Evolutionary conservation across 2,113 vertebrate genomes (phyloP), one percentile per base, ranked within the genome.

Genomic region (Nyctereutes procyonoides): DNA sequence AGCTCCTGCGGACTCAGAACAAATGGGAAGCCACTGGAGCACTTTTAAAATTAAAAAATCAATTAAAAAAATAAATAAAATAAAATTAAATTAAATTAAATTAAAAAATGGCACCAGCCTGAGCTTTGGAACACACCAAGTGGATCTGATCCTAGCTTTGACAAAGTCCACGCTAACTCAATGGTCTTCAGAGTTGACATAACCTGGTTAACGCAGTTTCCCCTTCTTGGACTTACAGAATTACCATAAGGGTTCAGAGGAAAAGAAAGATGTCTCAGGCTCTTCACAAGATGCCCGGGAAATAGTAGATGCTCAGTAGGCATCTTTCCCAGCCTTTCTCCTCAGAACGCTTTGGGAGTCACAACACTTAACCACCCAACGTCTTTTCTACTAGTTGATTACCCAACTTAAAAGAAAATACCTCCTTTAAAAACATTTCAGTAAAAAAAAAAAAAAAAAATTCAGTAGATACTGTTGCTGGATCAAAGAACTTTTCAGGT

Each of bases 361-460:
- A 71, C 35, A 96, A 60, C 28, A 6, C 65, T 81, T 88, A 84
- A 71, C 53, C 58, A 92, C 13, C 35, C 58, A 55, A 6, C 24
- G 38, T 35, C 77, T 94, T 79, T n/a, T 90, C 65, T 86, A 88
- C 71, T 88, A 90, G 80, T 15, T 88, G 77, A 76, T 88, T 74
- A 77, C 60, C 8, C 71, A 91, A 81, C 15, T 94, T 77, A 91
- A 88, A 95, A 81, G 65, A 95, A 95, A 97, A 95, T 38, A 43
- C 0, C 82, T 58, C 51, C 80, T 94, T 94, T 92, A 84, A 92
- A 92, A 94, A 56, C 88, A 86, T 86, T 90, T 74, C 51, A 95
- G 55, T 82, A 60, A 91, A 43, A 43, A 7, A 43, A 43, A 92
- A 90, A n/a, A 85, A 92, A 92, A 94, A 56, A 85, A 86, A 79